Percentiles rank a stretch among this genome's conserved stretches.
These are phyloP conservation scores for Heteropelma amictum DNA, from an alignment of 2,888 invertebrate genomes.

Conservation along the genomic window DNA sequence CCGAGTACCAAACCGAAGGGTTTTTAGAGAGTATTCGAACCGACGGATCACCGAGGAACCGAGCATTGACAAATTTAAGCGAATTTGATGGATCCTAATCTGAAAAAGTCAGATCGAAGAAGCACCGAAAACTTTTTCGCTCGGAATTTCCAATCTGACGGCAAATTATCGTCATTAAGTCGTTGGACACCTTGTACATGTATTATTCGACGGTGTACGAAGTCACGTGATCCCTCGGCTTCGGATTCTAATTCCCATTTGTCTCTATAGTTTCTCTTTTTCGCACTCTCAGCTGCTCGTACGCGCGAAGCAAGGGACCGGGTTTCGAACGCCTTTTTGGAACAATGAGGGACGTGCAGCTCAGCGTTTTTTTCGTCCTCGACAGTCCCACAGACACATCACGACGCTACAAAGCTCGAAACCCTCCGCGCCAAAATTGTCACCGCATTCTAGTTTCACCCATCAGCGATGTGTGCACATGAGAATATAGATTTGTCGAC, in stretches of 20 bases:
- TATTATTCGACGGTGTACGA: background rate
- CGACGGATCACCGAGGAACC: too few relatives aligned
- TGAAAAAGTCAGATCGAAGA: too few relatives aligned
- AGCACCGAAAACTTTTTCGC: too few relatives aligned
- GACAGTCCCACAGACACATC: conserved; percentile 6
- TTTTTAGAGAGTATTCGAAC: too few relatives aligned
- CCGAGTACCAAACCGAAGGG: too few relatives aligned
- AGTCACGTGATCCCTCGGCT: conserved; percentile 13
- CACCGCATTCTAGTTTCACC: background rate
- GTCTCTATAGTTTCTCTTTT: conserved; percentile 27
- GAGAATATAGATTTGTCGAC: background rate
- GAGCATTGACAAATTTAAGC: too few relatives aligned
- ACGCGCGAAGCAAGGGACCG: conserved; percentile 9
- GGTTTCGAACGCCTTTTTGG: conserved; percentile 8
- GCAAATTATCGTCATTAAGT: too few relatives aligned
- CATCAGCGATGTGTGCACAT: background rate
- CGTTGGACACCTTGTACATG: too few relatives aligned
- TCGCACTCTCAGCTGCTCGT: conserved; percentile 28
- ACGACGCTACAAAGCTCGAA: background rate
- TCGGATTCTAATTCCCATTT: conserved; percentile 35
- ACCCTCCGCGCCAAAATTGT: conserved; percentile 14
- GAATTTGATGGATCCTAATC: too few relatives aligned
- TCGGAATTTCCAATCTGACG: too few relatives aligned
- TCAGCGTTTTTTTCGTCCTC: conserved; percentile 11
- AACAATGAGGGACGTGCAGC: conserved; percentile 22